These are phyloP conservation scores for Teleiodes luculella DNA, from an alignment of 2,888 invertebrate species.

Conservation along the genomic window DNA sequence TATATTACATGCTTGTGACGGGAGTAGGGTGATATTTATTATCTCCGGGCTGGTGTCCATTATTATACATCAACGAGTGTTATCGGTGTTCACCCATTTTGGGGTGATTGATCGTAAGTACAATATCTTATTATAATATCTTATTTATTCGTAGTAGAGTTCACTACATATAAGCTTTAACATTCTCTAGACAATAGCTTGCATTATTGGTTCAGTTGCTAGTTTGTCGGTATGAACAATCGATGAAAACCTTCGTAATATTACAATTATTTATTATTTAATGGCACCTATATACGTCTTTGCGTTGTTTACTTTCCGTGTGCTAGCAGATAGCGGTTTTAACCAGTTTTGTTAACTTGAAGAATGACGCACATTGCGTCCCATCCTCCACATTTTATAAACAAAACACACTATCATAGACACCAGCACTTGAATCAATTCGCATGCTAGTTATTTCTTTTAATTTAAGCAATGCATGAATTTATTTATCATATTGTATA, in stretches of 20 bases:
- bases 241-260: no score
- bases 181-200: not conserved
- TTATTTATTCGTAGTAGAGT: constrained; percentile 25
- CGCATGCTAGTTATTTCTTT: not conserved
- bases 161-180: constrained; percentile 3
- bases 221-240: not conserved
- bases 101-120: constrained; percentile 52
- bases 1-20: not conserved
- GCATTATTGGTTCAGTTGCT: constrained; percentile 6
- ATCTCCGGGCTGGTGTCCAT: not conserved
- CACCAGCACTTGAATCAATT: not conserved
- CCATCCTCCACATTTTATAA: not conserved
- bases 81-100: constrained; percentile 35
- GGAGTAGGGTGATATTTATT: not conserved
- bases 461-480: no score
- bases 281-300: no score
- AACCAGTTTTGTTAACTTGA: not conserved
- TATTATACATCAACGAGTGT: constrained; percentile 30
- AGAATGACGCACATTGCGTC: not conserved
- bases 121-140: constrained; percentile 45
- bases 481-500: no score
- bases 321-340: not conserved
- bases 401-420: not conserved
- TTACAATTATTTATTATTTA: no score
- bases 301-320: not conserved